Conservation (phyloP, 1,140 invertebrate genomes). For the Drosophila bipectinata region DNA sequence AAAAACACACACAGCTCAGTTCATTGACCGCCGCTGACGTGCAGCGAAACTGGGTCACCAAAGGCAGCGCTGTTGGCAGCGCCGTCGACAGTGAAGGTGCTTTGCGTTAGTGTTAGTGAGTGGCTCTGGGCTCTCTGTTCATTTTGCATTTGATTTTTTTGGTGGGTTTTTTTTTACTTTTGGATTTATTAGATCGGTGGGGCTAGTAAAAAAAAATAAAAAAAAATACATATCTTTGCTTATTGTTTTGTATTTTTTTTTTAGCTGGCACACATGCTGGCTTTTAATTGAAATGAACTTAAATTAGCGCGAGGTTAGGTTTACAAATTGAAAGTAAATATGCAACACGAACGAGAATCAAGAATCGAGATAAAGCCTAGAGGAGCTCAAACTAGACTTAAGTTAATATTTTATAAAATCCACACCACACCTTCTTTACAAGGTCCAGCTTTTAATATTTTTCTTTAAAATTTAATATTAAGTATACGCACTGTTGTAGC, state of each 20-base stretch:
- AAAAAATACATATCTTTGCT: conserved; percentile 15
- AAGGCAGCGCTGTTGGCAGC: conserved; percentile 44
- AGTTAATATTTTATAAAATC: neutral
- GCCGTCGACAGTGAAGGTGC: conserved; percentile 62
- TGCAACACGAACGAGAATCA: conserved; percentile 28
- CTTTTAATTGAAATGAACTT: conserved; percentile 81
- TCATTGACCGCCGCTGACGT: conserved; percentile 74
- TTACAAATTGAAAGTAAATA: conserved; percentile 75
- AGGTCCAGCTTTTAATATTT: too few relatives aligned
- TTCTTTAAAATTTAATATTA: too few relatives aligned
- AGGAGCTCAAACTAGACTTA: neutral
- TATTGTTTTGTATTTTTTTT: conserved; percentile 38
- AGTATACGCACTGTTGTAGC: too few relatives aligned
- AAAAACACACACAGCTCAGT: conserved; percentile 60
- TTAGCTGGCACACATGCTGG: conserved; percentile 53
- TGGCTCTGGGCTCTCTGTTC: conserved; percentile 21
- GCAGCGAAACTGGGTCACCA: conserved; percentile 70
- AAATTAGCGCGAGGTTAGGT: conserved; percentile 77
- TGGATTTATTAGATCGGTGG: conserved; percentile 38
- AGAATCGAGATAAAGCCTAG: conserved; percentile 7
- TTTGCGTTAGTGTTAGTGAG: conserved; percentile 17
- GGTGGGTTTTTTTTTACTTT: conserved; percentile 23
- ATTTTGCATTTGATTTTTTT: conserved; percentile 61
- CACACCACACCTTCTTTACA: too few relatives aligned
- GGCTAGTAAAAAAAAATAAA: conserved; percentile 1